These are phyloP conservation scores for Drosophila sturtevanti DNA, from an alignment of 1,140 invertebrate species.

Conservation along the genomic window DNA sequence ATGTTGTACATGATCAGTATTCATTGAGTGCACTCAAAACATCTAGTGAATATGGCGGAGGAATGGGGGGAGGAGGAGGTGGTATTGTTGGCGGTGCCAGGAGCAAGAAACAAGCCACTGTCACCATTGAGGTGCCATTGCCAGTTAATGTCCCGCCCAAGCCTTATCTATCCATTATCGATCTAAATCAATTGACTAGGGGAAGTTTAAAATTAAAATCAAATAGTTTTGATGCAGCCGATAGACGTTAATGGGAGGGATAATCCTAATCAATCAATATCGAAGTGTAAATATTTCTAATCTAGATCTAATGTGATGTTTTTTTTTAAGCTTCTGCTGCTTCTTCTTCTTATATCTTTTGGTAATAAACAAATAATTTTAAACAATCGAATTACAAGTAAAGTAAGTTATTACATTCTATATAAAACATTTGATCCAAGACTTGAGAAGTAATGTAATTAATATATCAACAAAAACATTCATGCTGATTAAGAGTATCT, in stretches of 20 bases:
- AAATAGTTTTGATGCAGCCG: slow-evolving; percentile 64
- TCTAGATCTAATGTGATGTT: not conserved
- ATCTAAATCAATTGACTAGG: slow-evolving; percentile 88
- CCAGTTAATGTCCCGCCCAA: slow-evolving; percentile 83
- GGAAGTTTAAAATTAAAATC: slow-evolving; percentile 84
- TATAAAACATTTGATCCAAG: too few species aligned
- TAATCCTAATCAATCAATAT: too few species aligned
- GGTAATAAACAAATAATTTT: slow-evolving; percentile 1
- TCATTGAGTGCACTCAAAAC: slow-evolving; percentile 76
- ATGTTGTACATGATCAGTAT: slow-evolving; percentile 66
- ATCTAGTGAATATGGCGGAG: slow-evolving; percentile 47
- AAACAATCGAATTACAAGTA: too few species aligned
- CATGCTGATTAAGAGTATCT: too few species aligned
- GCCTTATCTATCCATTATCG: slow-evolving; percentile 88
- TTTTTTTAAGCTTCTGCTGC: not conserved
- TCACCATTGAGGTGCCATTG: slow-evolving; percentile 61
- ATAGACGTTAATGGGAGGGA: slow-evolving; percentile 47
- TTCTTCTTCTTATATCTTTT: not conserved
- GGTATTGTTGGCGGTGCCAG: not conserved
- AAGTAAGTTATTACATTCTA: too few species aligned
- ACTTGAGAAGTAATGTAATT: too few species aligned
- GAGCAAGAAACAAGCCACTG: slow-evolving; percentile 41
- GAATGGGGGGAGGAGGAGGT: not conserved
- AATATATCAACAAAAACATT: too few species aligned
- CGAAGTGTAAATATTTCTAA: not conserved